Base-by-base conservation (phyloP, 2,113 vertebrate species). In the Ranitomeya variabilis region DNA sequence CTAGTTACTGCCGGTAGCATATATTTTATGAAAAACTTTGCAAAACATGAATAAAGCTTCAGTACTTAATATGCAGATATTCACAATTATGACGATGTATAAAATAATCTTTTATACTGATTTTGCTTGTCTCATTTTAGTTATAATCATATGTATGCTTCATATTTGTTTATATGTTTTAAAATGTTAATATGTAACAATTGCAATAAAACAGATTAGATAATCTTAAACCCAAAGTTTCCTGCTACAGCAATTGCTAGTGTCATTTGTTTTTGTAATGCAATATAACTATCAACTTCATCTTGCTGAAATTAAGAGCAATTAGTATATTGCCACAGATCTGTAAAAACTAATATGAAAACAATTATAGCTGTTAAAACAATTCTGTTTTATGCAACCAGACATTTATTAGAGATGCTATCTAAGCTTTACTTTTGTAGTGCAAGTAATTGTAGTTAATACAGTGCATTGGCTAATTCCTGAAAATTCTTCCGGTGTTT, bases 91-190 rank as follows among this genome's bases (percentile, higher is more conserved):
- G 79, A 67, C 55, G 71, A 31, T 88, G 86, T 52, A 26, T 62
- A 76, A 88, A 74, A 88, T 82, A 82, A 82, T 88, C 55, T 11
- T 62, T 74, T 79, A 82, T 60, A 82, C 7, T 80, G 79, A 88
- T 55, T 82, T 57, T 55, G 62, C 26, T 86, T 19, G 12, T 21
- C 37, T 62, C 10, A 77, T 86, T 62, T 74, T 77, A 86, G 45
- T 74, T 86, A 13, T 76, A 51, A 64, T 64, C 62, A 77, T 77
- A 76, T 31, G 26, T 31, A 86, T 74, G 59, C 67, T 57, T 76
- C 16, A 76, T 45, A 15, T 51, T 76, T 51, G 73, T 18, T 76
- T 51, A 37, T 15, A 15, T 86, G 57, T 14, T 59, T 74, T 23
- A 45, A 51, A 19, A 15, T 26, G 16, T 76, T 76, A 6, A 62